Base-by-base conservation (phyloP, 2,888 invertebrate species). In the Dryadula phaetusa region DNA sequence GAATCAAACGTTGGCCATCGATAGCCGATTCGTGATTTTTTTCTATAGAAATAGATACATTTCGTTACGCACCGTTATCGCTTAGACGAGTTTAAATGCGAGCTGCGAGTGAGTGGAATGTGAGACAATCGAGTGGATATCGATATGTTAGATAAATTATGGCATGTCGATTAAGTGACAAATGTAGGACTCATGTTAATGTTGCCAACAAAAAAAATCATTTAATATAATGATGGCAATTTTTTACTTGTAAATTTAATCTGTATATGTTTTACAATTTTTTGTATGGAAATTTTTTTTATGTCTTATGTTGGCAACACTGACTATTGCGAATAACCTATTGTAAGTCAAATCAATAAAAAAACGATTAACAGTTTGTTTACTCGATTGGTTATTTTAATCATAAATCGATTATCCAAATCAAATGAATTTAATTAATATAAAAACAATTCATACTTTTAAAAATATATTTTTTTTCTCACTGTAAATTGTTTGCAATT, bases 1-100 rank as follows among this genome's bases (percentile, higher is more conserved):
- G 22, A 22, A 40, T 56, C 56, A 56, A 56, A 40, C 56, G 40
- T 40, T 16, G 16, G 52, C 16, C 52, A 16, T 28, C 25, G 4
- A 22, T 25, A 40, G 40, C 56, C 25, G n/a, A 22, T 22, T 37
- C 40, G 25, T 56, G 40, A n/a, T 40, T 4, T n/a, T 68, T 62
- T 61, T 58, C 54, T 64, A 69, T 72, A 65, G 42, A 74, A 76
- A 70, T 68, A 66, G 64, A 52, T 66, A 64, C 68, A 54, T 71
- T 70, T 76, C 62, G 70, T 77, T 75, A 77, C 75, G 78, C 77
- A 79, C 76, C 73, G 69, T 71, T 75, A 49, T 47, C 49, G 67
- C 63, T 67, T 67, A 67, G 67, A 53, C 44, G 54, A 46, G 34
- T 56, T 64, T 56, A 67, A 56, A 67, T 42, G 22, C 22, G 42